Evolutionary conservation across 2,797 vertebrate genomes (phyloP), one percentile per base, ranked within the genome.

Genomic region (Threskiornis aethiopicus): DNA sequence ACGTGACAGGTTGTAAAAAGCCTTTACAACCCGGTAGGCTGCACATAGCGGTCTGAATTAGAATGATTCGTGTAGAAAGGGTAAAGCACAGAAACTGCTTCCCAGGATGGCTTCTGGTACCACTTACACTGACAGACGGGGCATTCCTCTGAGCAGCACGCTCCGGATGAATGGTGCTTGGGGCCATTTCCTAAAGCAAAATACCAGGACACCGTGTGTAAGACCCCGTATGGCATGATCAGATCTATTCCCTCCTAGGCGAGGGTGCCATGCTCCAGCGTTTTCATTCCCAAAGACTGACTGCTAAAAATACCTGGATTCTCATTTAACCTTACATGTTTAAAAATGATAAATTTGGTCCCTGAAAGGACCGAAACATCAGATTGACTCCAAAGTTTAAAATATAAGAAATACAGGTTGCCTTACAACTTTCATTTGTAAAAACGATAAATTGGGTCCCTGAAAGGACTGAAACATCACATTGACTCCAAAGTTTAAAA

Each of bases 1-100:
- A 20, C 3, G 9, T 1, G 19, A 55, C 42, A 59, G 39, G 61
- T 20, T 28, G 25, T 1, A 71, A 55, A 24, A 37, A 14, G 18
- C 35, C 61, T 19, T 44, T 57, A 15, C 61, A 26, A 4, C 29
- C 33, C 0, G 8, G 25, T 8, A 49, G 18, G 47, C 52, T 11
- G 42, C 88, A 28, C 5, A 5, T 1, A 9, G 26, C 2, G 0
- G 16, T 25, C 37, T 35, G 26, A 13, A 13, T 5, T 3, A 19
- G 57, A 59, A 25, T 1, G 9, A 46, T 14, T 14, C 2, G 0
- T 3, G 9, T 25, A 31, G 35, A 39, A 71, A 41, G 41, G 29
- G 17, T 41, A 26, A 76, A 67, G 16, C 9, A 41, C 10, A 18
- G 11, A 39, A 66, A 44, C 25, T 9, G 54, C 29, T 67, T 66